Percentiles rank a stretch among this genome's conserved stretches.
These are phyloP conservation scores for Hormaphis cornu DNA, from an alignment of 1,140 invertebrate species.

Conservation along the genomic window DNA sequence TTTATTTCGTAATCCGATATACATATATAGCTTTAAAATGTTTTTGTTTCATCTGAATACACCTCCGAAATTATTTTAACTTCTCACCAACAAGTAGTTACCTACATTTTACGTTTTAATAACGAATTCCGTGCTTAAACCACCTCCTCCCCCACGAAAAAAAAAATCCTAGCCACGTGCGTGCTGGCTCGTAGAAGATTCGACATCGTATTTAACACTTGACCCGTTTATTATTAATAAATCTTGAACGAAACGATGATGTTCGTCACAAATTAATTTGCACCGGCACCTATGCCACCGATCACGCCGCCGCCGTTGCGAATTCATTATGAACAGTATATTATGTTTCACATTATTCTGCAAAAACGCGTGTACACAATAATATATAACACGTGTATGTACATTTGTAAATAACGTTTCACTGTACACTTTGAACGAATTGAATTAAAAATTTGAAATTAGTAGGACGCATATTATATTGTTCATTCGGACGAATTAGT, in stretches of 20 bases:
- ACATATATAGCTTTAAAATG: too few relatives aligned
- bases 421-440: not conserved
- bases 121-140: too few relatives aligned
- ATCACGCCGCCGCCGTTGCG: not conserved
- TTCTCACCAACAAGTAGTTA: too few relatives aligned
- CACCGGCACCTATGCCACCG: not conserved
- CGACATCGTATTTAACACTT: not conserved
- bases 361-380: not conserved
- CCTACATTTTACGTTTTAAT: too few relatives aligned
- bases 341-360: too few relatives aligned
- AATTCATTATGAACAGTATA: constrained; percentile 8
- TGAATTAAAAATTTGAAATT: not conserved
- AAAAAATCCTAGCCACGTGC: too few relatives aligned
- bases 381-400: not conserved
- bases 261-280: not conserved
- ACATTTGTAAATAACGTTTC: not conserved
- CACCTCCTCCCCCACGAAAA: too few relatives aligned
- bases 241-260: not conserved
- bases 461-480: not conserved
- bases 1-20: too few relatives aligned
- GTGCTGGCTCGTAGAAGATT: too few relatives aligned
- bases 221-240: not conserved
- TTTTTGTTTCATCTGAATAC: too few relatives aligned
- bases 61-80: too few relatives aligned
- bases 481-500: constrained; percentile 13